Conservation (phyloP, 1,140 invertebrate genomes). For the Drosophila repletoides region DNA sequence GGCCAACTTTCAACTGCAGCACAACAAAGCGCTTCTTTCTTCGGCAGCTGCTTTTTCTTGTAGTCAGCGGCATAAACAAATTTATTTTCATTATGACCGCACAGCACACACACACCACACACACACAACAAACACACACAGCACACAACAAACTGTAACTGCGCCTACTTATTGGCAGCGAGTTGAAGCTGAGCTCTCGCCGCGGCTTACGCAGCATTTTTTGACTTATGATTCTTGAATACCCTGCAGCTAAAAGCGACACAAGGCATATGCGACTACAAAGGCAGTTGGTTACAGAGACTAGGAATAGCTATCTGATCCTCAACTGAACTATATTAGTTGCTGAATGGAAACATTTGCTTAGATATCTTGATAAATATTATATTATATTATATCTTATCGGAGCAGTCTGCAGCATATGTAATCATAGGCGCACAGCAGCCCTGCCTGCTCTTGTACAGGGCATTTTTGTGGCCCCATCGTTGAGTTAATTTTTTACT, state of each 20-base stretch:
- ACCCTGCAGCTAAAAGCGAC: constrained; percentile 6
- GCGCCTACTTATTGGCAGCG: constrained; percentile 34
- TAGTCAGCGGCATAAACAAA: constrained; percentile 60
- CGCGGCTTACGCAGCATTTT: constrained; percentile 31
- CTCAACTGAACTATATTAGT: background rate
- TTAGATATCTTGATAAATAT: too few relatives aligned
- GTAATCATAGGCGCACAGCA: too few relatives aligned
- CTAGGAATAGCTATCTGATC: background rate
- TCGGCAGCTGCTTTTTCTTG: background rate
- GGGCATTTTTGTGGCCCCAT: constrained; percentile 14
- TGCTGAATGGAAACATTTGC: too few relatives aligned
- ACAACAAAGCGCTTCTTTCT: constrained; percentile 66
- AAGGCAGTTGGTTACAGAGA: too few relatives aligned
- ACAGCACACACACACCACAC: constrained; percentile 14
- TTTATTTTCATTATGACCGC: constrained; percentile 63
- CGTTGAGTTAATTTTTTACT: constrained; percentile 2
- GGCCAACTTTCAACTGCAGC: constrained; percentile 20
- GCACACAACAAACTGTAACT: constrained; percentile 8
- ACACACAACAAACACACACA: constrained; percentile 1
- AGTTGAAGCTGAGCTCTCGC: background rate
- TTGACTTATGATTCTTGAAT: constrained; percentile 22
- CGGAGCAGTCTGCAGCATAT: too few relatives aligned
- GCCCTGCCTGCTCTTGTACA: too few relatives aligned
- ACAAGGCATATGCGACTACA: background rate
- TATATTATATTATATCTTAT: too few relatives aligned